A percentile compares a stretch with the other conserved stretches of the same genome.
Conservation (phyloP, 2,113 vertebrate genomes). For the Oxyura jamaicensis region DNA sequence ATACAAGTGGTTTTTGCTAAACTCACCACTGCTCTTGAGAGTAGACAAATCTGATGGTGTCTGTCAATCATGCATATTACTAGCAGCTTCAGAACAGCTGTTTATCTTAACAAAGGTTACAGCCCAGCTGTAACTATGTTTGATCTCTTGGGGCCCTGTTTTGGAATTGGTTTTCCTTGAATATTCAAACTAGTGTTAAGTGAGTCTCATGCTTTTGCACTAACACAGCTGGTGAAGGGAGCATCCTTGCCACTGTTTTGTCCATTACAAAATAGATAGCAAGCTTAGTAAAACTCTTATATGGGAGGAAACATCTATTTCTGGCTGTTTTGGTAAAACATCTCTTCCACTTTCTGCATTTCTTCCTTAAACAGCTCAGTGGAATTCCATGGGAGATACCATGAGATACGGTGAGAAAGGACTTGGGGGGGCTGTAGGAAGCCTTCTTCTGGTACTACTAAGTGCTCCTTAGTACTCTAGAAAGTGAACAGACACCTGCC, state of each 20-base stretch:
- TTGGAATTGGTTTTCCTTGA: neutral
- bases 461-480: neutral
- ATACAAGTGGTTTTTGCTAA: neutral
- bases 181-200: neutral
- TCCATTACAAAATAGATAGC: neutral
- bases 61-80: neutral
- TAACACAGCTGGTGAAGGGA: neutral
- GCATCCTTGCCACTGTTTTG: neutral
- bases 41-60: neutral
- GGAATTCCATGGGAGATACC: neutral
- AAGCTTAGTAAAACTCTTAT: neutral
- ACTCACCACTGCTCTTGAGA: neutral
- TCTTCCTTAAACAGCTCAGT: neutral
- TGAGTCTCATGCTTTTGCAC: neutral
- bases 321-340: neutral
- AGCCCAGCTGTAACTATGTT: neutral
- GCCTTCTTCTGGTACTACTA: neutral
- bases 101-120: neutral
- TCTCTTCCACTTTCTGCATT: neutral
- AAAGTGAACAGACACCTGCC: neutral
- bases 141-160: neutral
- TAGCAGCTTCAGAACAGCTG: neutral
- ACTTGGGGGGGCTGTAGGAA: neutral
- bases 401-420: neutral
- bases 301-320: neutral